Base-by-base conservation (phyloP, 1,140 invertebrate genomes). In the Heliconius eleuchia region DNA sequence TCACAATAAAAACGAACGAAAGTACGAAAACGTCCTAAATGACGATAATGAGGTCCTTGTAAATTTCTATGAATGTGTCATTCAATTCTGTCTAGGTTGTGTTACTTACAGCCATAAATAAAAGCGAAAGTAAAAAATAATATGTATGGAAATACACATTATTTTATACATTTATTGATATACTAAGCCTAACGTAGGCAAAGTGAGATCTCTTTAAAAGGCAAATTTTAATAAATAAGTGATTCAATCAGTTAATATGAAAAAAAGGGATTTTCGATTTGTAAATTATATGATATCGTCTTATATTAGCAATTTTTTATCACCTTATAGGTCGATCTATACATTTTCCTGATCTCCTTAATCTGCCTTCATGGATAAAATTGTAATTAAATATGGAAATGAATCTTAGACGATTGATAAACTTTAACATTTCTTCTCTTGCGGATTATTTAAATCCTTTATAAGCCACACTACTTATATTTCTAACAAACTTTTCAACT, bases 401-500 rank as follows among this genome's bases (percentile, higher is more conserved):
- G 11, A 66, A 57, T 57, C 60, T 30, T 23, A 27, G 23, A 27
- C 27, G 27, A 0, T 66, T 57, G 55, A 57, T 57, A 57, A 57
- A 57, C n/a, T 57, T n/a, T 57, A 57, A 23, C n/a, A 57, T 66
- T 66, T 30, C 60, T 13, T 66, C 76, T 72, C 27, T 16, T 27
- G 4, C 27, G 13, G 13, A 66, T 66, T 30, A 66, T 30, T 60
- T 73, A 76, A 73, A 80, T 80, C 79, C 37, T 46, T 37, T 66
- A 46, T 46, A 57, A 80, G 74, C 52, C 52, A 76, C 42, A 80
- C 79, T 50, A 73, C 71, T 76, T 80, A 76, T 76, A 80, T 42
- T 76, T 27, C 71, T 80, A 80, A 76, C 72, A 80, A 80, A 80
- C 79, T 80, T 50, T 75, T 52, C 55, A 76, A 30, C 30, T 76